Evolutionary conservation across 2,797 vertebrate species (phyloP), one percentile per base, ranked within the genome.

Genomic region (Rhadinocentrus ornatus): DNA sequence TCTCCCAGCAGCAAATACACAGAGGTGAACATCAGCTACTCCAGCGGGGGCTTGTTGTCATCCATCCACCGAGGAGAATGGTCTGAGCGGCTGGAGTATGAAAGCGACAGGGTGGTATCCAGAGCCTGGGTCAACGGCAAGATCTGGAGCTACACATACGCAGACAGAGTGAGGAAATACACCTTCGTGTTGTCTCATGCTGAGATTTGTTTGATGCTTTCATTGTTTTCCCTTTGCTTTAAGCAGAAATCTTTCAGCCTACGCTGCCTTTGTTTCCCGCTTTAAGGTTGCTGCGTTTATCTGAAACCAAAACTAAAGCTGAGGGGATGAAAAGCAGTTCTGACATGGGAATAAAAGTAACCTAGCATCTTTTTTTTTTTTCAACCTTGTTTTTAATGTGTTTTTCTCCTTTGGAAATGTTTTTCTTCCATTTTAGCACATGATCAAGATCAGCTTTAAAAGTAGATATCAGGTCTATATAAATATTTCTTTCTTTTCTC

Each of bases 61-160:
- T 91, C 94, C 78, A 98, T 99, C 86, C 96, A 98, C 89, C 94
- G 98, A n/a, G 98, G 98, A 37, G 96, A 96, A 0, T 99, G 97
- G 97, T 96, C 96, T 7, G 97, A 99, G 85, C 95, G 96, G 83
- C 95, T 97, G 89, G 97, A 99, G 77, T 99, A 99, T 44, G 98
- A 99, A 70, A 96, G 94, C 7, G 96, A 97, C 68, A 95, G 95
- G 86, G 96, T 99, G 53, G 86, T 97, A 79, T 98, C 97, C 81
- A 94, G 97, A 86, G 97, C 96, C 12, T 99, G 97, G 97, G 95
- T 97, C 74, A 98, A 98, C 68, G 98, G 98, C 29, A 99, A 98
- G 94, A 99, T 98, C 91, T 99, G 98, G 98, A 99, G 96, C 91
- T 99, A 99, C 93, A 98, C 97, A 0, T 99, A 98, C 35, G 92